Conservation (phyloP, 2,797 vertebrate genomes). For the Carcharodon carcharias region DNA sequence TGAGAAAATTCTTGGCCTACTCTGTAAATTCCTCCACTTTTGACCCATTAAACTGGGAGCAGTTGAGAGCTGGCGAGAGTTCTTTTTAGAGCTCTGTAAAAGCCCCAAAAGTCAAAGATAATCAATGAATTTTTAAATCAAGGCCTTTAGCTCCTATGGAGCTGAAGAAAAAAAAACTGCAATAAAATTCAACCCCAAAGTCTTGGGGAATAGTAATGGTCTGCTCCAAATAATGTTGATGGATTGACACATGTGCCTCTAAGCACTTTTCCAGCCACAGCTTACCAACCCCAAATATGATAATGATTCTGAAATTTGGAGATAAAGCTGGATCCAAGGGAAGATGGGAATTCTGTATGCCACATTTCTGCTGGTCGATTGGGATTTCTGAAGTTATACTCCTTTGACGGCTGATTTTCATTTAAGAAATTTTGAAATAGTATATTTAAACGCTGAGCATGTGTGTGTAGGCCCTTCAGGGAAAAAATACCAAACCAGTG, state of each 20-base stretch:
- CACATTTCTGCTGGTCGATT: neutral
- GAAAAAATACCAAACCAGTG: neutral
- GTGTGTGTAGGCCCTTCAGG: neutral
- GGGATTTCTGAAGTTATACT: neutral
- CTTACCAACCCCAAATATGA: neutral
- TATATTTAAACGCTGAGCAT: neutral
- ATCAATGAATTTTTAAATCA: neutral
- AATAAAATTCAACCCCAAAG: neutral
- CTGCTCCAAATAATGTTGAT: neutral
- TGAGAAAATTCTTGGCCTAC: neutral
- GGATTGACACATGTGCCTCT: neutral
- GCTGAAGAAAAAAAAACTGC: neutral
- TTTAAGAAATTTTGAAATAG: neutral
- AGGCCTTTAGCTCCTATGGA: neutral
- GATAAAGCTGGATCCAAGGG: neutral
- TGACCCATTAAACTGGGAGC: neutral
- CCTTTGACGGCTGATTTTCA: neutral
- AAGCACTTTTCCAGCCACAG: neutral
- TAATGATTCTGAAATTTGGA: neutral
- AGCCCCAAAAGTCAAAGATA: neutral
- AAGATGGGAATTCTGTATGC: neutral
- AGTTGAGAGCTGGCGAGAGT: neutral
- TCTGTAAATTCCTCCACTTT: neutral
- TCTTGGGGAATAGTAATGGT: neutral
- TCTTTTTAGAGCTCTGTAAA: neutral